Evolutionary conservation across 2,113 vertebrate species (phyloP).

Genomic region (Paradoxurus hermaphroditus): DNA sequence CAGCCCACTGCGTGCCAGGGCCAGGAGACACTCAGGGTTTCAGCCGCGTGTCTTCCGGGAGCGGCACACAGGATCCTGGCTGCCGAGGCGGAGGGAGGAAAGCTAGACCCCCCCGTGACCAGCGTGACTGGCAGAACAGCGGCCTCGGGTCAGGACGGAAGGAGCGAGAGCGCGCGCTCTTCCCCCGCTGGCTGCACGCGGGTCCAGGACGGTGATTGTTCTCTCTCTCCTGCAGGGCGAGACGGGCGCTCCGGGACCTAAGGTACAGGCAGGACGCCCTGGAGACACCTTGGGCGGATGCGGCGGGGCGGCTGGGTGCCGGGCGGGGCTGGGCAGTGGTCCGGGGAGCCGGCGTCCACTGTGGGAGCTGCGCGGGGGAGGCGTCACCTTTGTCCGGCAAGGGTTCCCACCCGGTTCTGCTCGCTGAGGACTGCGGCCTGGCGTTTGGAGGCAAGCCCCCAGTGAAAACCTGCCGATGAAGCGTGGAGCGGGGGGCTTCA

Average conservation of each 20-base stretch:
- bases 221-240: slow-evolving; percentile 85
- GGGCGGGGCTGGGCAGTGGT: not conserved
- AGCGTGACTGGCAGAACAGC: accelerated
- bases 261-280: slow-evolving; percentile 82
- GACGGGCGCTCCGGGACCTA: slow-evolving; percentile 89
- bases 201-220: not conserved
- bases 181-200: accelerated
- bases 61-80: not conserved
- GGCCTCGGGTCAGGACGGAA: not conserved
- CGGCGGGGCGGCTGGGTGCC: not conserved
- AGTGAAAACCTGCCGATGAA: no score
- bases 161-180: accelerated
- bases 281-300: accelerated
- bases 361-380: no score
- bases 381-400: no score
- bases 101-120: no score
- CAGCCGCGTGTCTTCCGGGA: not conserved
- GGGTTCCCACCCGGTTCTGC: no score
- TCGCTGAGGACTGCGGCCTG: no score
- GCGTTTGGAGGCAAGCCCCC: no score
- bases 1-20: not conserved
- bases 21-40: not conserved
- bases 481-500: no score
- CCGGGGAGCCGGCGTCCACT: no score
- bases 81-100: not conserved